Evolutionary conservation across 1,140 invertebrate genomes (phyloP).

Genomic region (Neocloeon triangulifer): DNA sequence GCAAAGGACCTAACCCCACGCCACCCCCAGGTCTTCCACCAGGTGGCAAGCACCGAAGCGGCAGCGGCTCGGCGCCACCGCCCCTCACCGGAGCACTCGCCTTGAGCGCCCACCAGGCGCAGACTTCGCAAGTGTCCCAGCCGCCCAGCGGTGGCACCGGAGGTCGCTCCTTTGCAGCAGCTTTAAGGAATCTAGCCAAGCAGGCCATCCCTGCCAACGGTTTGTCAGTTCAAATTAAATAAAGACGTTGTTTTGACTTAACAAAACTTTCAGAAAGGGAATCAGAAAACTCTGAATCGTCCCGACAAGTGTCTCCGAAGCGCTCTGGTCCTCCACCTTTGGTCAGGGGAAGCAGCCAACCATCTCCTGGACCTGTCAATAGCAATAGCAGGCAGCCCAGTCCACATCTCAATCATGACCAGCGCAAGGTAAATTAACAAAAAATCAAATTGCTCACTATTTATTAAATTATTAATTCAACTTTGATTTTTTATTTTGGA

Average conservation of each 20-base stretch:
- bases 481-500: too few relatives aligned
- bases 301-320: too few relatives aligned
- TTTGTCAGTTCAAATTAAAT: too few relatives aligned
- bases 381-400: too few relatives aligned
- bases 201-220: conserved; percentile 35
- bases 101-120: conserved; percentile 3
- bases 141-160: conserved; percentile 4
- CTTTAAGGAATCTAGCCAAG: conserved; percentile 54
- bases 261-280: too few relatives aligned
- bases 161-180: conserved; percentile 41
- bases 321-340: too few relatives aligned
- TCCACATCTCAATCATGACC: too few relatives aligned
- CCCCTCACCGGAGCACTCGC: neutral
- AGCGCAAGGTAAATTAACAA: neutral
- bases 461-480: conserved; percentile 1
- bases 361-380: too few relatives aligned
- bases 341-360: too few relatives aligned
- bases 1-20: too few relatives aligned
- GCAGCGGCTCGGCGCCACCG: conserved; percentile 14
- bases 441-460: neutral
- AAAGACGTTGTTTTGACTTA: too few relatives aligned
- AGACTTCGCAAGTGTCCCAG: neutral
- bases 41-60: conserved; percentile 17
- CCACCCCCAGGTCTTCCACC: neutral
- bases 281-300: too few relatives aligned